These are phyloP conservation scores for Cyprinodon tularosa DNA, from an alignment of 2,113 vertebrate species.

Conservation along the genomic window DNA sequence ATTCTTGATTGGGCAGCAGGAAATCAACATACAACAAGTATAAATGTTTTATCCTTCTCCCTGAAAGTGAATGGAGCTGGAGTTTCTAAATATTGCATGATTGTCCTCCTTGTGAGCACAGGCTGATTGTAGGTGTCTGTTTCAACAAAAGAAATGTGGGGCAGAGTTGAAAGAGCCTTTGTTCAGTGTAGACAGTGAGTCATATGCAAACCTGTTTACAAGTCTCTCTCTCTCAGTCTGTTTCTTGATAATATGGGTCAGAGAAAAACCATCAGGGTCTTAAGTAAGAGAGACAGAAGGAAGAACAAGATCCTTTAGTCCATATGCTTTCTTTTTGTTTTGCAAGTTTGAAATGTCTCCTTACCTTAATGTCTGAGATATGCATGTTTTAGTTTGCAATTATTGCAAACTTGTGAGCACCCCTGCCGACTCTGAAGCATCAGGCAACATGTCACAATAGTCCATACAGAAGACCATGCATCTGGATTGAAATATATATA, in stretches of 20 bases:
- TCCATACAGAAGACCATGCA: background rate
- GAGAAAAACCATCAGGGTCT: slow-evolving; percentile 55
- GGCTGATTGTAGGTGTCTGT: slow-evolving; percentile 56
- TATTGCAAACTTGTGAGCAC: slow-evolving; percentile 42
- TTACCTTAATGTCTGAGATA: slow-evolving; percentile 39
- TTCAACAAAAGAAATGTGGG: slow-evolving; percentile 44
- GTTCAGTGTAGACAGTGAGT: slow-evolving; percentile 54
- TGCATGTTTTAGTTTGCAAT: slow-evolving; percentile 49
- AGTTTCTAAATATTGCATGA: slow-evolving; percentile 58
- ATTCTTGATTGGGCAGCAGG: slow-evolving; percentile 14
- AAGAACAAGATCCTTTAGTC: slow-evolving; percentile 41
- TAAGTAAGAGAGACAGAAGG: slow-evolving; percentile 25
- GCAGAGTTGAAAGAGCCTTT: slow-evolving; percentile 55
- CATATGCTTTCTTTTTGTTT: slow-evolving; percentile 32
- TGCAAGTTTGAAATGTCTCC: slow-evolving; percentile 43
- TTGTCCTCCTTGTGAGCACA: slow-evolving; percentile 33
- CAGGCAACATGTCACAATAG: background rate
- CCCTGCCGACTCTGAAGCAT: slow-evolving; percentile 29
- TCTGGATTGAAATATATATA: background rate
- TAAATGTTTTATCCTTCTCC: slow-evolving; percentile 45
- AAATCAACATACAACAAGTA: slow-evolving; percentile 27
- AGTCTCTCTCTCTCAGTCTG: slow-evolving; percentile 43
- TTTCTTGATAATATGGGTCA: slow-evolving; percentile 68
- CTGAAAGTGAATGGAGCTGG: slow-evolving; percentile 16
- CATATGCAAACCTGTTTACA: slow-evolving; percentile 56